Conservation (phyloP, 2,113 vertebrate species). For the Apteryx mantelli region DNA sequence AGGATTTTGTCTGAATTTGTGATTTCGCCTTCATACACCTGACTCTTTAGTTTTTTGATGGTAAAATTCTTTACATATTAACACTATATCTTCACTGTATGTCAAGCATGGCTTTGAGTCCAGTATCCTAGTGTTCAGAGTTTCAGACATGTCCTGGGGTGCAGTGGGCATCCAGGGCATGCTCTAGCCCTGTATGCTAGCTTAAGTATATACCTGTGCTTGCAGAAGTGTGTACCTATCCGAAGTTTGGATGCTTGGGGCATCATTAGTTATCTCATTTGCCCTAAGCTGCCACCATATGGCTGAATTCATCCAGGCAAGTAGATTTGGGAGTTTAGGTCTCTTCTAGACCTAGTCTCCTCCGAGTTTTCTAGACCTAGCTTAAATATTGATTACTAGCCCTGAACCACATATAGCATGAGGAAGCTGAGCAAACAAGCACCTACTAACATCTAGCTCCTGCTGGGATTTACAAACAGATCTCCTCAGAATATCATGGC, state of each 20-base stretch:
- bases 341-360: rapidly evolving
- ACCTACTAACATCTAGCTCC: not conserved
- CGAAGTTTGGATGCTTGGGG: not conserved
- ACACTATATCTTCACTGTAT: not conserved
- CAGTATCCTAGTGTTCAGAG: rapidly evolving
- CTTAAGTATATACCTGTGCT: not conserved
- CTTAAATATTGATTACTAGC: not conserved
- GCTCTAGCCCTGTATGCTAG: not conserved
- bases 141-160: rapidly evolving
- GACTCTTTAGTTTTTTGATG: not conserved
- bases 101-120: not conserved
- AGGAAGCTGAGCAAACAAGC: not conserved
- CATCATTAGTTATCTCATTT: rapidly evolving
- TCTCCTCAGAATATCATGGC: not conserved
- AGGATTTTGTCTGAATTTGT: not conserved
- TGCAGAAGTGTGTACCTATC: no score
- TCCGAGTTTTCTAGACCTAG: not conserved
- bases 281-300: not conserved
- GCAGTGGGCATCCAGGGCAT: not conserved
- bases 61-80: not conserved
- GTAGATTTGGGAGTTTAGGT: not conserved
- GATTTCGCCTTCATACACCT: not conserved
- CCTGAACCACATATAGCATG: not conserved
- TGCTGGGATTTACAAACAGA: not conserved
- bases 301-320: not conserved